Evolutionary conservation across 2,113 vertebrate genomes (phyloP).

Genomic region (Hemiprocne comata): DNA sequence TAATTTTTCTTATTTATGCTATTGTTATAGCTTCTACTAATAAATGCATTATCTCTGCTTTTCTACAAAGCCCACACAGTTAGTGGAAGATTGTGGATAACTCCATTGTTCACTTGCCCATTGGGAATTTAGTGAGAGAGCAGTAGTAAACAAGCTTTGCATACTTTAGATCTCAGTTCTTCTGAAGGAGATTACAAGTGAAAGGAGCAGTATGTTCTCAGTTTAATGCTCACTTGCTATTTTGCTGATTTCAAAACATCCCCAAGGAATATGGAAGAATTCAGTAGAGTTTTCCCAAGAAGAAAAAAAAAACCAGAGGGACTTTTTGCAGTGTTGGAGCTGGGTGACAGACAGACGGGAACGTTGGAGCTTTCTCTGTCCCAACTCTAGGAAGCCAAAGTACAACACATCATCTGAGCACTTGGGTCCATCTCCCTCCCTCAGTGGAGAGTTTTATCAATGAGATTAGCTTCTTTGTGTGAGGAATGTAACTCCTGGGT

Average conservation of each 20-base stretch:
- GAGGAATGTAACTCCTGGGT: background rate
- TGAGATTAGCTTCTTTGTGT: background rate
- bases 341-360: background rate
- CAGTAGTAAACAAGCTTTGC: constrained; percentile 21
- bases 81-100: constrained; percentile 19
- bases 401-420: background rate
- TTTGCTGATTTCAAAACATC: constrained; percentile 15
- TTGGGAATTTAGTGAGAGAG: background rate
- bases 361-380: background rate
- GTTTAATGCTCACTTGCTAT: background rate
- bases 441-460: background rate
- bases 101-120: constrained; percentile 32
- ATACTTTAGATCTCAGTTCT: constrained; percentile 7
- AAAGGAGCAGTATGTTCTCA: constrained; percentile 24
- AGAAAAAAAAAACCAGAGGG: background rate
- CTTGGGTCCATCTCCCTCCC: background rate
- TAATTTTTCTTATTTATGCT: constrained; percentile 16
- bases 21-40: constrained; percentile 26
- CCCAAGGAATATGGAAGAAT: constrained; percentile 37
- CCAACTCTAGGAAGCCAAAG: background rate
- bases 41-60: constrained; percentile 42
- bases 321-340: background rate
- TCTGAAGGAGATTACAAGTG: constrained; percentile 33
- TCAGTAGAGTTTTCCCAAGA: background rate
- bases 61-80: constrained; percentile 50